Base-by-base conservation (phyloP, 2,888 invertebrate species). In the Eupsilia transversa region DNA sequence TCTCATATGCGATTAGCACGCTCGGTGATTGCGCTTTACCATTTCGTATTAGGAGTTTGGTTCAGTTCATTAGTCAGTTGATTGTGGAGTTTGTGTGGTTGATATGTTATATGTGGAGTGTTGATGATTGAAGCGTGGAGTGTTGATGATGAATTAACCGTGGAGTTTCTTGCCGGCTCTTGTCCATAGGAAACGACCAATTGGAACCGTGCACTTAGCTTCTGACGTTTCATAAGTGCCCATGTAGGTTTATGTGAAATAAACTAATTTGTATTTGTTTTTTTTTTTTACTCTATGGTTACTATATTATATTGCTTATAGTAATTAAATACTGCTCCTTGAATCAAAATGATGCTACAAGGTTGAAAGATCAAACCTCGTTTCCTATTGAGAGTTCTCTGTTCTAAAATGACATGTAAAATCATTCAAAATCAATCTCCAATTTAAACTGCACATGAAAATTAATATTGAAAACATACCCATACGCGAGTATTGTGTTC, bases 1-100 rank as follows among this genome's bases (percentile, higher is more conserved):
- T 84, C 79, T 83, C 72, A 69, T 75, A 69, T 60, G 64, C 67
- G 86, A 86, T 83, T 80, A 77, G 54, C 57, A 60, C 72, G 30
- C 49, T 30, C 35, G 30, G 57, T 82, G 82, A 84, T 84, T 84
- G 82, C 72, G 61, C 76, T 72, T 82, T 49, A 43, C 72, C 41
- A 72, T 72, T 84, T 59, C n/a, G 61, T 49, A 82, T 82, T 72
- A 76, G 61, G 23, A 52, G 65, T 56, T 61, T 35, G 27, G 27
- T 61, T 59, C 57, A 14, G 49, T 72, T 72, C 23, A 61, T 84
- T 84, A 69, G 52, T 63, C 9, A 27, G 68, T 79, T 79, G 56
- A 69, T 61, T 73, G 46, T 79, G 14, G 27, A n/a, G 20, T 52
- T 52, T 43, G 59, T 20, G 12, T 38, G 20, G 6, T 75, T 12